Percentiles rank a stretch among this genome's conserved stretches.
Conservation (phyloP, 1,140 invertebrate genomes). For the Papilio glaucus region DNA sequence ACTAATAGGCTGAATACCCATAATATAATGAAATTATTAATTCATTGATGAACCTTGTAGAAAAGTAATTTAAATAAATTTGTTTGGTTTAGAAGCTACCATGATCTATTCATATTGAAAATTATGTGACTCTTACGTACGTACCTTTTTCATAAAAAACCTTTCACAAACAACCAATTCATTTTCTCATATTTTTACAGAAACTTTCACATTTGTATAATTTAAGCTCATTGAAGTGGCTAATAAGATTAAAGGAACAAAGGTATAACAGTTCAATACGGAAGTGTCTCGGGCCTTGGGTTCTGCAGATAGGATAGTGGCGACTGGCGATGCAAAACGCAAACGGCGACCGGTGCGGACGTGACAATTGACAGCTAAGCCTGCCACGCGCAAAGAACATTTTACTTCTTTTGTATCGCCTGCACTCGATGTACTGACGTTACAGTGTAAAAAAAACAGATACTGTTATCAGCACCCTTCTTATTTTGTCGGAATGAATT, state of each 20-base stretch:
- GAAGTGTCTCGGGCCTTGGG: conserved; percentile 54
- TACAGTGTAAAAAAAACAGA: conserved; percentile 20
- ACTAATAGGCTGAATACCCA: no score
- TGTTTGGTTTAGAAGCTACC: no score
- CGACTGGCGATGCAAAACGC: conserved; percentile 70
- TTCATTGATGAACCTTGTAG: no score
- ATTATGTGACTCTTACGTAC: not conserved
- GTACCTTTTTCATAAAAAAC: not conserved
- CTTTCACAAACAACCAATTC: not conserved
- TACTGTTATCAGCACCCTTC: not conserved
- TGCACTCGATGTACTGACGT: conserved; percentile 7
- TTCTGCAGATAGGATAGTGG: conserved; percentile 75
- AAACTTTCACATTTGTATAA: no score
- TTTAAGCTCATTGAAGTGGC: conserved; percentile 5
- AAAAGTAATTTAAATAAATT: no score
- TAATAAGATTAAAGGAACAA: conserved; percentile 36
- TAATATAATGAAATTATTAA: no score
- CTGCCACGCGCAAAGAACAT: conserved; percentile 64
- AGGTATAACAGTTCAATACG: conserved; percentile 36
- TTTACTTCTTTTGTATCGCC: conserved; percentile 75
- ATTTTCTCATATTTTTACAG: not conserved
- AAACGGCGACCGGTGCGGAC: conserved; percentile 65
- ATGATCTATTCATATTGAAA: no score
- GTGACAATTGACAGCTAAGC: conserved; percentile 82
- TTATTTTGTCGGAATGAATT: no score